Conservation (phyloP, 2,113 vertebrate genomes). For the Cervus canadensis region DNA sequence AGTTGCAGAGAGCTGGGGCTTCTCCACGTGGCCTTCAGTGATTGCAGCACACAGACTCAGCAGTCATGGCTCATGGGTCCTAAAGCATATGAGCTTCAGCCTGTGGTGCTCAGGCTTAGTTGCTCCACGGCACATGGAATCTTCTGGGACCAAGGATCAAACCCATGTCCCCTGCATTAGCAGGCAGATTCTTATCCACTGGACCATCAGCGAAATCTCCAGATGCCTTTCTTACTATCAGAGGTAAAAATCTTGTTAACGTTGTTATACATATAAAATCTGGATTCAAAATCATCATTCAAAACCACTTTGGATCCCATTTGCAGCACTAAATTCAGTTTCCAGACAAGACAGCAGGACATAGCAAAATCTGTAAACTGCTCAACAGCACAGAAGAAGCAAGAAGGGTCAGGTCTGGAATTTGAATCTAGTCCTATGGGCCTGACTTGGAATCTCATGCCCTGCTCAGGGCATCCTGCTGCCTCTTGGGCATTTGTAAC, state of each 20-base stretch:
- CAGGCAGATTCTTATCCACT: neutral
- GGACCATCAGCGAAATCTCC: neutral
- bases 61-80: neutral
- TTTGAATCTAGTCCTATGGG: neutral
- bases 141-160: neutral
- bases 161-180: neutral
- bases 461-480: rapidly evolving
- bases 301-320: neutral
- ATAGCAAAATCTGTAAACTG: neutral
- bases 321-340: neutral
- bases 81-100: neutral
- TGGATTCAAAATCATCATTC: neutral
- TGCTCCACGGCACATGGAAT: neutral
- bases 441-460: too few species aligned
- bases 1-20: neutral
- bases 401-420: neutral
- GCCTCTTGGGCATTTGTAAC: rapidly evolving
- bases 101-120: neutral
- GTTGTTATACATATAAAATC: neutral
- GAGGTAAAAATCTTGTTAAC: neutral
- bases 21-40: neutral
- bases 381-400: rapidly evolving
- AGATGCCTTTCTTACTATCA: neutral
- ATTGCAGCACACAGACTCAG: neutral
- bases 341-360: neutral